These are phyloP conservation scores for Oikopleura dioica DNA, from an alignment of 23 tunicate species.

Conservation along the genomic window DNA sequence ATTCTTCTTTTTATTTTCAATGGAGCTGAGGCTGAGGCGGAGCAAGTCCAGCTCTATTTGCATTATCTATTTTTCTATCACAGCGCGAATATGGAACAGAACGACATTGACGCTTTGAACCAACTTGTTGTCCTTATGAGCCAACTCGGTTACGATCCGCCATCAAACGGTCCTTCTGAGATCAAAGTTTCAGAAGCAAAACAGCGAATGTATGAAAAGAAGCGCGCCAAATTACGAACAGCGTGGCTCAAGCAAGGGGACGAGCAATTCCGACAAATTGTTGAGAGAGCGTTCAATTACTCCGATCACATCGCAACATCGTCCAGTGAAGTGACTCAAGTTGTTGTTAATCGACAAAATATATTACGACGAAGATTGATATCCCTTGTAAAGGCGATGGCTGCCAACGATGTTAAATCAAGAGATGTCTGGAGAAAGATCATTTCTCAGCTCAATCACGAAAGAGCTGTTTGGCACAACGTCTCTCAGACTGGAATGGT, in stretches of 20 bases:
- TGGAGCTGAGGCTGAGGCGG: background rate
- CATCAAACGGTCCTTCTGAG: too few species aligned
- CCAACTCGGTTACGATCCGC: slow-evolving; percentile 5
- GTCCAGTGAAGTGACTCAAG: slow-evolving; percentile 62
- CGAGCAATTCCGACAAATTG: background rate
- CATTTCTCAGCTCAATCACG: slow-evolving; percentile 68
- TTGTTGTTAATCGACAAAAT: slow-evolving; percentile 56
- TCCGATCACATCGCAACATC: slow-evolving; percentile 46
- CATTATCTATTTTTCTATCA: slow-evolving; percentile 4
- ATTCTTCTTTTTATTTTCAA: background rate
- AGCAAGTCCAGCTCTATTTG: background rate
- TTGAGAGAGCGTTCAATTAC: slow-evolving; percentile 24
- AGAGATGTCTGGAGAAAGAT: slow-evolving; percentile 48
- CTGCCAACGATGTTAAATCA: slow-evolving; percentile 27
- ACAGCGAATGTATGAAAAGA: too few species aligned
- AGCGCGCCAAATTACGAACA: too few species aligned
- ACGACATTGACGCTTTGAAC: background rate
- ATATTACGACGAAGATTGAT: slow-evolving; percentile 24
- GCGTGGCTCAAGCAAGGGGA: background rate
- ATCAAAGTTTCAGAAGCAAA: too few species aligned
- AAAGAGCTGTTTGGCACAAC: slow-evolving; percentile 87
- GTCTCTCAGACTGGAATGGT: slow-evolving; percentile 33
- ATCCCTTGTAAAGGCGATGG: slow-evolving; percentile 30
- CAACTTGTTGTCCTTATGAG: background rate
- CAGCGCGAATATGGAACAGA: background rate